Conservation (phyloP, 2,113 vertebrate genomes). For the Trematomus loennbergii region DNA sequence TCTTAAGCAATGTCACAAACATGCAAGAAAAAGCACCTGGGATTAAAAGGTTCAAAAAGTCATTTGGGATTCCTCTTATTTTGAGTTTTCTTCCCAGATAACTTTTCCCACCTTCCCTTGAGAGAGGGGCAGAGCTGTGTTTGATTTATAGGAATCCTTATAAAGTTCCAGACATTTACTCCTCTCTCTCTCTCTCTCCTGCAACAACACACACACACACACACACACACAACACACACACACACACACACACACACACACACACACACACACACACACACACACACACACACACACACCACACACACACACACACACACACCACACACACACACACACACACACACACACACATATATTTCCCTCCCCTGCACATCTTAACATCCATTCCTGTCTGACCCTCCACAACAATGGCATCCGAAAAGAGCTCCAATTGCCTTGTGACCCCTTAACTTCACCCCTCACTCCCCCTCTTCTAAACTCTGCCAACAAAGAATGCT, state of each 20-base stretch:
- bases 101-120: not conserved
- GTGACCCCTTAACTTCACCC: conserved; percentile 65
- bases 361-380: conserved; percentile 17
- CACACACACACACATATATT: conserved; percentile 9
- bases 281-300: too few species aligned
- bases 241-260: conserved; percentile 7
- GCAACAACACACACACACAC: not conserved
- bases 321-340: not conserved
- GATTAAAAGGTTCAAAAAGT: not conserved
- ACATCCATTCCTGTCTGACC: conserved; percentile 56
- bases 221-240: conserved; percentile 10
- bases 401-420: conserved; percentile 61
- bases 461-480: conserved; percentile 16
- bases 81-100: not conserved
- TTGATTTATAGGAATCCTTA: conserved; percentile 48
- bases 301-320: conserved; percentile 16
- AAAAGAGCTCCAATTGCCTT: conserved; percentile 63
- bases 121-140: not conserved
- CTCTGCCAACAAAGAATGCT: conserved; percentile 52
- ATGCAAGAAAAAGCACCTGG: not conserved
- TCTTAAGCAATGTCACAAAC: not conserved
- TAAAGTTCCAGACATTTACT: conserved; percentile 36
- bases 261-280: not conserved
- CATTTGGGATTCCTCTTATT: not conserved
- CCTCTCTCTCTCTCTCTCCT: conserved; percentile 12